Evolutionary conservation across 2,888 invertebrate species (phyloP).

Genomic region (Julus scanicus): DNA sequence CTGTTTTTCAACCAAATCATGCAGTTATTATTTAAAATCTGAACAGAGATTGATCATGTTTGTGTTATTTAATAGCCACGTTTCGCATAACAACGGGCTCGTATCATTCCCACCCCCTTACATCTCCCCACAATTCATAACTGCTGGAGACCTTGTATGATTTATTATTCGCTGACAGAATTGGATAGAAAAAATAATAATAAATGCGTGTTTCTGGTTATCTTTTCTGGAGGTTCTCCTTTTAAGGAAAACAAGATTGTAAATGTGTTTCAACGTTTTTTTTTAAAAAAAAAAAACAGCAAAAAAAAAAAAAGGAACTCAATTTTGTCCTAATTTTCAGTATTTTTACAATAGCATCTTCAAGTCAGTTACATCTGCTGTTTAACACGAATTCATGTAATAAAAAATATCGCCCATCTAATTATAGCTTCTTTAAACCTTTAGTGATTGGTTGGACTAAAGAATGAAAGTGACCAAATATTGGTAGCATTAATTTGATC

Average conservation of each 20-base stretch:
- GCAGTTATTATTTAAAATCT: background rate
- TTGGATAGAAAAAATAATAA: slow-evolving; percentile 28
- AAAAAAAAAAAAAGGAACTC: background rate
- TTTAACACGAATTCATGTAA: background rate
- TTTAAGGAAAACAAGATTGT: slow-evolving; percentile 34
- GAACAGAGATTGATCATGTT: slow-evolving; percentile 42
- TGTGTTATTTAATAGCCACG: slow-evolving; percentile 36
- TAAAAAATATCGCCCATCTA: background rate
- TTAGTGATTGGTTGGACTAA: background rate
- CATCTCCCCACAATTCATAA: background rate
- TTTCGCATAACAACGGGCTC: slow-evolving; percentile 39
- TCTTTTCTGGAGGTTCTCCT: slow-evolving; percentile 28
- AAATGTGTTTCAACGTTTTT: background rate
- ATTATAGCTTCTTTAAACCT: background rate
- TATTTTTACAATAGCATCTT: background rate
- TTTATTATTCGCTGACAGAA: slow-evolving; percentile 36
- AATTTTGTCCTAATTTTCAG: background rate
- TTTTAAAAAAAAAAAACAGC: background rate
- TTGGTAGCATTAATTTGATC: background rate
- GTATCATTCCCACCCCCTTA: background rate
- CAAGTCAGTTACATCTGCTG: background rate
- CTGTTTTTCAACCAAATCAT: background rate
- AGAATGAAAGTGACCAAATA: too few relatives aligned
- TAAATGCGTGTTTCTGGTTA: slow-evolving; percentile 39
- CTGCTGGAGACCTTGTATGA: slow-evolving; percentile 39